Base-by-base conservation (phyloP, 2,888 invertebrate species). In the Rhogogaster chlorosoma region DNA sequence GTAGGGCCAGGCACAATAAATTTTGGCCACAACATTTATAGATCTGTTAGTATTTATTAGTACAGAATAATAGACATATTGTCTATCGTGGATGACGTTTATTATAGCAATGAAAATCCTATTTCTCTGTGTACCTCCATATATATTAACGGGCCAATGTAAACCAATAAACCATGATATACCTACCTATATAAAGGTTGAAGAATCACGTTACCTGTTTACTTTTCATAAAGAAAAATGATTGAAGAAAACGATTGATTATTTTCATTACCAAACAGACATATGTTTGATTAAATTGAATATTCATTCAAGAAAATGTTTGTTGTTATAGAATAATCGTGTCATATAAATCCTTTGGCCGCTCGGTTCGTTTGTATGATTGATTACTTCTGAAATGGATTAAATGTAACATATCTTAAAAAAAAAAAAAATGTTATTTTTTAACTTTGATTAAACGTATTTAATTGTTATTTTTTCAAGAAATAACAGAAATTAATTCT, bases 1-100 rank as follows among this genome's bases (percentile, higher is more conserved):
- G 89, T 93, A 93, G 92, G 93, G 93, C 93, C 93, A 92, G 91
- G 93, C 93, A 93, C 93, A 93, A 93, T 83, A 92, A 92, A 91
- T 91, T 91, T 92, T 90, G 93, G 93, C 92, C 92, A 91, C 91
- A 90, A 92, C 92, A 91, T 92, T 91, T 91, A 92, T 92, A 91
- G 92, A 92, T 92, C 92, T 92, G 92, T 92, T 93, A 93, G 93
- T 85, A 64, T 86, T 86, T 87, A 89, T 91, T 92, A 93, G 92
- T 91, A 92, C 92, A 92, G 92, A 93, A 93, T 77, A 77, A 53
- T 80, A 93, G 90, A 91, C 92, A 92, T 93, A 93, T 93, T 93
- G 92, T 93, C 93, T 92, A 93, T 93, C 92, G 92, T 93, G 61
- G 42, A 80, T 80, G 80, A 80, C 4, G 61, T 80, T 61, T 38